Evolutionary conservation across 1,140 invertebrate species (phyloP).

Genomic region (Dreissena polymorpha): DNA sequence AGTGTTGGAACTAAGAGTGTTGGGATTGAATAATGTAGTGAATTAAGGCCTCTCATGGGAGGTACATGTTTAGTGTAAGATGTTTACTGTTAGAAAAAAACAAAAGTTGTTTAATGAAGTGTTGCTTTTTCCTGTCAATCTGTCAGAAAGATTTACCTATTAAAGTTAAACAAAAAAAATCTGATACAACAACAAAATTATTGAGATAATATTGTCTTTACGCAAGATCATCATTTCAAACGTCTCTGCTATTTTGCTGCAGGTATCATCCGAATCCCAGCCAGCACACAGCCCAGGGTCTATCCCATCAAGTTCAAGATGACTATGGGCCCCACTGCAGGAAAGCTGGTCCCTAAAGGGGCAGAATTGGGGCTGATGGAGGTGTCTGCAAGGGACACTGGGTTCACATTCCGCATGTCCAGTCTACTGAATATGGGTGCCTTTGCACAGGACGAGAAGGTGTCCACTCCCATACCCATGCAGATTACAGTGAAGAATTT

Average conservation of each 20-base stretch:
- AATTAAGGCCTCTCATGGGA: no score
- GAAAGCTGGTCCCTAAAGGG: conserved; percentile 15
- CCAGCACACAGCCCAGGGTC: not conserved
- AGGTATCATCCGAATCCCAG: conserved; percentile 19
- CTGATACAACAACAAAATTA: not conserved
- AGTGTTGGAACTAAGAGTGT: no score
- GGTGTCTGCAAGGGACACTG: conserved; percentile 55
- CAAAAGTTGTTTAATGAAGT: no score
- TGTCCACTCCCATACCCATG: conserved; percentile 88
- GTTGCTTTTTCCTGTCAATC: no score
- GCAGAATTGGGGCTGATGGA: conserved; percentile 59
- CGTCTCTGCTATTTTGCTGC: not conserved
- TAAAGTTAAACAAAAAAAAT: no score
- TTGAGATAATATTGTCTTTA: not conserved
- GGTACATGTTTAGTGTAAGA: no score
- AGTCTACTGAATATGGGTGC: conserved; percentile 89
- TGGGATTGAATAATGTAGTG: no score
- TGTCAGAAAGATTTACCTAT: no score
- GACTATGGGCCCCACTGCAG: conserved; percentile 35
- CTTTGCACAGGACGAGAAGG: conserved; percentile 92
- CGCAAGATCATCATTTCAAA: not conserved
- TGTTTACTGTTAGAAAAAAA: no score
- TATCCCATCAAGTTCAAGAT: conserved; percentile 47
- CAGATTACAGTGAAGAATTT: conserved; percentile 82
- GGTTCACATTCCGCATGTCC: conserved; percentile 87